Percentiles rank a stretch among this genome's conserved stretches.
Evolutionary conservation across 2,888 invertebrate genomes (phyloP).

Genomic region (Drosophila bunnanda): DNA sequence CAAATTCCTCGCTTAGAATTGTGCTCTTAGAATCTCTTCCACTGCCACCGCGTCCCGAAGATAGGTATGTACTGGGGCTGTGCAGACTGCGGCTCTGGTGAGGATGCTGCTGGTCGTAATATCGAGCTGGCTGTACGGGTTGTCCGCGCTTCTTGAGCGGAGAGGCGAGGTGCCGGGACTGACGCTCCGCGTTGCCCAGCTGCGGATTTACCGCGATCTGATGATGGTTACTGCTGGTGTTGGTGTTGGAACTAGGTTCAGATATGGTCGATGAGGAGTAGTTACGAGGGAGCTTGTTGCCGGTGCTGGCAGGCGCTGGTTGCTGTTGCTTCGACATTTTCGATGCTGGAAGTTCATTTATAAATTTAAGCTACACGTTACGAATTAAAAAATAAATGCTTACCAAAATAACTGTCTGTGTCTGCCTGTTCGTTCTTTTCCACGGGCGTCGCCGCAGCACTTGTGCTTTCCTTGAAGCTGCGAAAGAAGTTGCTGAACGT

Average conservation of each 20-base stretch:
- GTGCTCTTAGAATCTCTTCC: constrained; percentile 84
- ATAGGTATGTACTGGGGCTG: constrained; percentile 79
- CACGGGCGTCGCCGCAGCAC: constrained; percentile 40
- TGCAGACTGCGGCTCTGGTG: constrained; percentile 70
- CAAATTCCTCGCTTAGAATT: constrained; percentile 84
- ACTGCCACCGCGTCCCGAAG: constrained; percentile 72
- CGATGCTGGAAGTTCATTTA: constrained; percentile 50
- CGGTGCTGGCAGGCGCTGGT: constrained; percentile 15
- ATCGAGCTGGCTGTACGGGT: constrained; percentile 64
- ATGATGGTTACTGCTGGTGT: constrained; percentile 70
- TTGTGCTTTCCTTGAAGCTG: constrained; percentile 82
- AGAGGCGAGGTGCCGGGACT: constrained; percentile 83
- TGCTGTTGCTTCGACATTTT: constrained; percentile 65
- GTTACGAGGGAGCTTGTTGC: constrained; percentile 68
- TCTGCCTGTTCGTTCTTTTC: constrained; percentile 54
- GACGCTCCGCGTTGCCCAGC: constrained; percentile 70
- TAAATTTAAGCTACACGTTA: not conserved
- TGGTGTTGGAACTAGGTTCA: constrained; percentile 79
- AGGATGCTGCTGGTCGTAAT: constrained; percentile 59
- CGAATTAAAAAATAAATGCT: constrained; percentile 14
- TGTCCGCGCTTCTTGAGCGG: constrained; percentile 81
- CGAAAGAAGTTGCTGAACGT: constrained; percentile 84
- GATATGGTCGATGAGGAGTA: constrained; percentile 83
- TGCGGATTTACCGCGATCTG: constrained; percentile 36
- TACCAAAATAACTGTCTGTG: constrained; percentile 71